phyloP scores from a whole-genome alignment of 2,797 vertebrate genomes.

The Hydrolagus colliei region DNA sequence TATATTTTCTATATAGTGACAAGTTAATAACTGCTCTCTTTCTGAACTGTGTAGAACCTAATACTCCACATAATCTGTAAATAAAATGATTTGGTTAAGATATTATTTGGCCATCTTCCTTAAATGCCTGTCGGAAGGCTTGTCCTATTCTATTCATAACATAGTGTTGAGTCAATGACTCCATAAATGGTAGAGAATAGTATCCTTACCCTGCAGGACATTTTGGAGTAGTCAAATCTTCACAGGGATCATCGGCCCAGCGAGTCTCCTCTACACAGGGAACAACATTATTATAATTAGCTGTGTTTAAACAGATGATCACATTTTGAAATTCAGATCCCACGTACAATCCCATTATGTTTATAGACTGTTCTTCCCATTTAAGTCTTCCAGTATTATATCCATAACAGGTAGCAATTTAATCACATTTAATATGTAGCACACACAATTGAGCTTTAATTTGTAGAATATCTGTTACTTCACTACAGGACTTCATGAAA shows the following conservation, averaged over 20 bases:
- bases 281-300: constrained; percentile 3
- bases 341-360: neutral
- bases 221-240: neutral
- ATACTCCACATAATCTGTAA: neutral
- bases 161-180: neutral
- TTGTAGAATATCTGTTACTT: neutral
- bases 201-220: constrained; percentile 26
- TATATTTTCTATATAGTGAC: too few relatives aligned
- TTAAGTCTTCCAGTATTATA: neutral
- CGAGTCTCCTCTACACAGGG: neutral
- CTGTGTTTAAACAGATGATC: neutral
- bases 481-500: neutral
- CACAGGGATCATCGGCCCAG: constrained; percentile 5
- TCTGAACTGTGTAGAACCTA: neutral
- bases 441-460: neutral
- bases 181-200: neutral
- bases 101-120: neutral
- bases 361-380: neutral
- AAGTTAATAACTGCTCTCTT: too few relatives aligned
- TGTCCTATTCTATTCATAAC: neutral
- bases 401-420: neutral
- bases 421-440: neutral
- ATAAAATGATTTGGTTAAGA: neutral
- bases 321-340: neutral
- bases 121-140: neutral